Conservation (phyloP, 2,113 vertebrate species). For the Hymenochirus boettgeri region DNA sequence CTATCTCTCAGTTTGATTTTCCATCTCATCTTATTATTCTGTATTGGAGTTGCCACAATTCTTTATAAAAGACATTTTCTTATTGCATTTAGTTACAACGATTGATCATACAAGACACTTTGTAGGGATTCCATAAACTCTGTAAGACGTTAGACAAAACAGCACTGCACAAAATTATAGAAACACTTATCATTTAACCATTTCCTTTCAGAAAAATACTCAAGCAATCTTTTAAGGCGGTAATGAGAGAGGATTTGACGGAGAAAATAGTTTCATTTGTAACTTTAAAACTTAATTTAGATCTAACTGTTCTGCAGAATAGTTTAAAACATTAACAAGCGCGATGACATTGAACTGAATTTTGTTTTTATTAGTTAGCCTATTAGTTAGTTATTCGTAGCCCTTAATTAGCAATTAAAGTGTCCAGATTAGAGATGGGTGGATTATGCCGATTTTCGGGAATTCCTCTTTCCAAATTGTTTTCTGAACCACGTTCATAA, state of each 20-base stretch:
- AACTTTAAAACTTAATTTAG: constrained; percentile 53
- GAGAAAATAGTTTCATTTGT: constrained; percentile 55
- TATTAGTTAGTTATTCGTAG: too few relatives aligned
- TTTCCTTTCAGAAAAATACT: constrained; percentile 53
- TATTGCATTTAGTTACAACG: constrained; percentile 52
- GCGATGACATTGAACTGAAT: too few relatives aligned
- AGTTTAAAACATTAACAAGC: constrained; percentile 15
- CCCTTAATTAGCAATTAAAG: too few relatives aligned
- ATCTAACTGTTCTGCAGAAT: background rate
- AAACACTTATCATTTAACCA: constrained; percentile 36
- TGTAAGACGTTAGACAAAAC: constrained; percentile 46
- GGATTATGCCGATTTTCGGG: too few relatives aligned
- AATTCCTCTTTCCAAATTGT: too few relatives aligned
- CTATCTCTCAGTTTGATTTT: constrained; percentile 42
- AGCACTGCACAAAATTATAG: constrained; percentile 38
- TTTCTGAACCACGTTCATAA: too few relatives aligned
- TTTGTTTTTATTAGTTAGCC: too few relatives aligned
- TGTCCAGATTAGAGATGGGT: too few relatives aligned
- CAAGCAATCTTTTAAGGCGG: constrained; percentile 51
- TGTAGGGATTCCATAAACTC: constrained; percentile 46
- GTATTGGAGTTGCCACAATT: constrained; percentile 52
- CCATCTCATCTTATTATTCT: constrained; percentile 43
- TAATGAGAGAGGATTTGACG: constrained; percentile 47
- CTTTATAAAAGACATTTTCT: constrained; percentile 46
- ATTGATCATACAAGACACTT: constrained; percentile 51